These are phyloP conservation scores for Thyatira batis DNA, from an alignment of 2,888 invertebrate species.

Conservation along the genomic window DNA sequence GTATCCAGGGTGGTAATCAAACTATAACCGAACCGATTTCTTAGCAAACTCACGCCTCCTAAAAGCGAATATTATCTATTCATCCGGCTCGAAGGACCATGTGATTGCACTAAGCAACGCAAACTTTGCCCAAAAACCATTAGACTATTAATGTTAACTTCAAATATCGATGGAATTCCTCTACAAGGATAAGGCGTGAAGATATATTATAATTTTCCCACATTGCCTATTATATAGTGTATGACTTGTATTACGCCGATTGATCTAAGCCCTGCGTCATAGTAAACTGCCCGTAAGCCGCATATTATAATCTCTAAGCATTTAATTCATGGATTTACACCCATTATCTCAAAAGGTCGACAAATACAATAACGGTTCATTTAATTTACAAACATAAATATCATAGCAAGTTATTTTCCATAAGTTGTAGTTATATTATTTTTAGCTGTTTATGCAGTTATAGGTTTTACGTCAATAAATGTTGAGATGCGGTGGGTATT, in stretches of 20 bases:
- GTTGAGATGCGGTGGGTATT: background rate
- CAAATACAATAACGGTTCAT: constrained; percentile 31
- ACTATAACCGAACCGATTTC: too few species aligned
- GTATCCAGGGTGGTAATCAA: too few species aligned
- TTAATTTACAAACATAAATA: constrained; percentile 25
- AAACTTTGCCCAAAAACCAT: too few species aligned
- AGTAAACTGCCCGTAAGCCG: too few species aligned
- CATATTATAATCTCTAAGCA: constrained; percentile 11
- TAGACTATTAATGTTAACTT: too few species aligned
- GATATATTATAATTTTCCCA: too few species aligned
- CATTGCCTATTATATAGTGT: too few species aligned
- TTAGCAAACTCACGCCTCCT: too few species aligned
- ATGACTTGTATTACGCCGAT: background rate
- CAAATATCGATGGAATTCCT: background rate
- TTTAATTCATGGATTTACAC: constrained; percentile 27
- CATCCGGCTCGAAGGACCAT: background rate
- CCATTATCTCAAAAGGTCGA: constrained; percentile 26
- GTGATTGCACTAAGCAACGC: too few species aligned
- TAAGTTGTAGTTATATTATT: constrained; percentile 12
- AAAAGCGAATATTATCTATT: too few species aligned
- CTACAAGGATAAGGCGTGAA: too few species aligned
- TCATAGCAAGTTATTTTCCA: constrained; percentile 36
- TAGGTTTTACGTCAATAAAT: background rate
- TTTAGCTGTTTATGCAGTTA: background rate
- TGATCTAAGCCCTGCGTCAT: background rate